Conservation (phyloP, 1,140 invertebrate genomes). For the Eupristina koningsbergeri region DNA sequence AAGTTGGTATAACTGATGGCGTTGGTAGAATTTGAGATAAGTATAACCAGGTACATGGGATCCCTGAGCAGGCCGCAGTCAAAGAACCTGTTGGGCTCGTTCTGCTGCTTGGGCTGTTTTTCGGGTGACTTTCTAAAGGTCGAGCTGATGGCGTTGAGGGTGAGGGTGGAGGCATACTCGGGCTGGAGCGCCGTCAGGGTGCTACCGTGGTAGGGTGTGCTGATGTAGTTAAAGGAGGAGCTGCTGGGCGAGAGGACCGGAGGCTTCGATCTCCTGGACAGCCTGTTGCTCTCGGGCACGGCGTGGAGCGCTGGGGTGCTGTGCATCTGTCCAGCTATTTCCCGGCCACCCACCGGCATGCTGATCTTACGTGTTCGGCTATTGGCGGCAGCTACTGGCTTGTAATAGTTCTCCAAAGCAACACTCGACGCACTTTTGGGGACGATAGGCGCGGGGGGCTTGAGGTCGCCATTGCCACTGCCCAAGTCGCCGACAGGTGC, state of each 20-base stretch:
- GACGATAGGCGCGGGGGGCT: slow-evolving; percentile 56
- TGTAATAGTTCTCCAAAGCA: slow-evolving; percentile 74
- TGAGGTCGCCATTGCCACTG: slow-evolving; percentile 44
- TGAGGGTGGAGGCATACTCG: slow-evolving; percentile 84
- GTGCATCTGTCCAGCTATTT: slow-evolving; percentile 74
- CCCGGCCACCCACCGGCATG: slow-evolving; percentile 69
- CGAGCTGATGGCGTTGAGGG: slow-evolving; percentile 79
- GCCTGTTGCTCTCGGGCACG: slow-evolving; percentile 68
- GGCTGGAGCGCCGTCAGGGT: slow-evolving; percentile 84
- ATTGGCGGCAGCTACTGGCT: slow-evolving; percentile 64
- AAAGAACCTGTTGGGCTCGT: slow-evolving; percentile 79
- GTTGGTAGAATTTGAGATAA: slow-evolving; percentile 87
- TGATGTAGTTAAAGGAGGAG: slow-evolving; percentile 87
- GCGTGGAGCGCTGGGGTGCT: slow-evolving; percentile 76
- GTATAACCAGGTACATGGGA: slow-evolving; percentile 85
- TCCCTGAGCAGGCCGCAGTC: slow-evolving; percentile 84
- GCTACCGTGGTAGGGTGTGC: slow-evolving; percentile 87
- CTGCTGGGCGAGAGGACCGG: slow-evolving; percentile 81
- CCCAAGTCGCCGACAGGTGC: slow-evolving; percentile 41
- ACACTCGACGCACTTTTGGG: slow-evolving; percentile 75
- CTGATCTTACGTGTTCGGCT: slow-evolving; percentile 74
- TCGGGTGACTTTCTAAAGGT: slow-evolving; percentile 71
- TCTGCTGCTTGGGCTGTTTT: slow-evolving; percentile 60
- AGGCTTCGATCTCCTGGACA: slow-evolving; percentile 61
- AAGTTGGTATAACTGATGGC: slow-evolving; percentile 91